phyloP scores from a whole-genome alignment of 2,113 vertebrate species.

The Propithecus coquereli region DNA sequence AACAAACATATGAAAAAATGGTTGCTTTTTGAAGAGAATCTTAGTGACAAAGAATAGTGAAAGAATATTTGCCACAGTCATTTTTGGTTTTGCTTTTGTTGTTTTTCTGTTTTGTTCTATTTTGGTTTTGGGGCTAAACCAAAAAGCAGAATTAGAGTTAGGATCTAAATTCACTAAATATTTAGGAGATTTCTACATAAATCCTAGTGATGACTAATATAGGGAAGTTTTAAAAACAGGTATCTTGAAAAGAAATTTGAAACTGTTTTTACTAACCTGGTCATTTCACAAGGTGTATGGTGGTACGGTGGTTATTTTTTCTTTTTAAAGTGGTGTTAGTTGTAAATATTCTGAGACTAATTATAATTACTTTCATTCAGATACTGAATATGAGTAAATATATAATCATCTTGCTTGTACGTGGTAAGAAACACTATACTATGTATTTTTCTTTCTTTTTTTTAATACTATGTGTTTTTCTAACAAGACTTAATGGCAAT shows the following conservation, averaged over 20 bases:
- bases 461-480: not conserved
- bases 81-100: not conserved
- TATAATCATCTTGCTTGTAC: not conserved
- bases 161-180: not conserved
- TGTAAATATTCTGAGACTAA: conserved; percentile 12
- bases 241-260: not conserved
- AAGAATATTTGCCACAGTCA: not conserved
- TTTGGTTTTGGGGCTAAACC: not conserved
- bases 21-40: not conserved
- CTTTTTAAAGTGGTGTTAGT: not conserved
- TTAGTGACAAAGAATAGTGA: not conserved
- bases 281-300: not conserved
- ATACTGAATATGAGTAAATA: conserved; percentile 21
- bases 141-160: not conserved
- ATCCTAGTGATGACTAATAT: not conserved
- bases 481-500: not conserved
- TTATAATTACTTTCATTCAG: conserved; percentile 34
- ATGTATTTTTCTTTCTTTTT: not conserved
- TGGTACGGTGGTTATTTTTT: conserved; percentile 35
- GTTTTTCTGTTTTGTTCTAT: not conserved
- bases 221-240: not conserved
- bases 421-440: not conserved
- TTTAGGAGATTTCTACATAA: not conserved
- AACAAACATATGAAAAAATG: not conserved
- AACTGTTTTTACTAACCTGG: not conserved